These are phyloP conservation scores for Phrynocephalus versicolor DNA, from an alignment of 2,113 vertebrate genomes.

Conservation along the genomic window DNA sequence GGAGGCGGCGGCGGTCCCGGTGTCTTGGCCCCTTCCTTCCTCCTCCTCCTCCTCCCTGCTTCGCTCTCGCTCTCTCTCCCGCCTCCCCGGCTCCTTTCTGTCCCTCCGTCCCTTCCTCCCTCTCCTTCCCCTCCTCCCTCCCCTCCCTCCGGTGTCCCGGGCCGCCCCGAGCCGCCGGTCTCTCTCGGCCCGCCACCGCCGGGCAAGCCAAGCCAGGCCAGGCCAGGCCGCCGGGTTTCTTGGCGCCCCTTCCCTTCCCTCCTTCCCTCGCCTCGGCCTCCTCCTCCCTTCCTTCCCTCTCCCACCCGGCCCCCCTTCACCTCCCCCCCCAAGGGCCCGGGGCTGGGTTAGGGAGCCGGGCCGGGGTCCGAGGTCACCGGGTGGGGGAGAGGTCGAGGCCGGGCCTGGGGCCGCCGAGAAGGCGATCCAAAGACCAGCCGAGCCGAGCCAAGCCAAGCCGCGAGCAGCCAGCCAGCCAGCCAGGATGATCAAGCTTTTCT, in stretches of 20 bases:
- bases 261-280: background rate
- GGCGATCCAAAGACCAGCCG: background rate
- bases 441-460: too few species aligned
- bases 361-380: background rate
- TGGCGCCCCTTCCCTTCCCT: background rate
- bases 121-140: conserved; percentile 7
- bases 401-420: background rate
- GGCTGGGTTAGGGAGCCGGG: background rate
- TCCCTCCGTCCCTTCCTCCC: conserved; percentile 39
- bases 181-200: background rate
- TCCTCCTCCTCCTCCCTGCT: too few species aligned
- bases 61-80: conserved; percentile 44
- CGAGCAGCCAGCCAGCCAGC: conserved; percentile 55
- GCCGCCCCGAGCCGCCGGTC: conserved; percentile 35
- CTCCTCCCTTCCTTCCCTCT: background rate
- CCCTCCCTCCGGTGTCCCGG: conserved; percentile 25
- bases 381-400: background rate
- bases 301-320: too few species aligned
- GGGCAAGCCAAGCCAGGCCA: background rate
- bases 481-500: conserved; percentile 96
- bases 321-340: background rate
- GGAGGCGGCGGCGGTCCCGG: conserved; percentile 37
- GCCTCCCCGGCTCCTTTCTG: conserved; percentile 9
- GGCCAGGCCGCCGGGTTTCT: background rate
- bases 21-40: conserved; percentile 47